phyloP scores from a whole-genome alignment of 1,140 invertebrate genomes.

The Zaprionus camerounensis region DNA sequence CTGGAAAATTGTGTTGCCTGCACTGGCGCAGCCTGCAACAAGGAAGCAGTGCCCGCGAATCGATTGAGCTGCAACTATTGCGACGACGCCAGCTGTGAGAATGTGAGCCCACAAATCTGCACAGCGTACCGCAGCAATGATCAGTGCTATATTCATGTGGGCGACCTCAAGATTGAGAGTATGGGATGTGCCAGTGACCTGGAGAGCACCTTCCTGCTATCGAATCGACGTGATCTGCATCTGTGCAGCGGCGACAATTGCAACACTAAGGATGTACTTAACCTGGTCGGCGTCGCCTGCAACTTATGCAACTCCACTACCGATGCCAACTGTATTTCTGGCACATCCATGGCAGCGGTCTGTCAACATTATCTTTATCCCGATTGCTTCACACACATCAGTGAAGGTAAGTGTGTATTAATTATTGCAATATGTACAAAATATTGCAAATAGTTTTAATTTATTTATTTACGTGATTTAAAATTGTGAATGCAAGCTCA shows the following conservation, averaged over 20 bases:
- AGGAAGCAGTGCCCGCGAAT: slow-evolving; percentile 50
- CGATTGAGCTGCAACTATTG: slow-evolving; percentile 68
- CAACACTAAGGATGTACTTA: slow-evolving; percentile 59
- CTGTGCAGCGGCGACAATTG: slow-evolving; percentile 67
- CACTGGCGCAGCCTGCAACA: slow-evolving; percentile 52
- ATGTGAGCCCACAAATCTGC: slow-evolving; percentile 29
- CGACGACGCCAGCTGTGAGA: slow-evolving; percentile 37
- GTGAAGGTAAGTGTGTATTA: slow-evolving; percentile 41
- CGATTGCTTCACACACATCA: slow-evolving; percentile 49
- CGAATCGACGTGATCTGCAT: slow-evolving; percentile 51
- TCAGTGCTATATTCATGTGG: slow-evolving; percentile 75
- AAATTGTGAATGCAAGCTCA: background rate
- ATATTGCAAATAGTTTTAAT: no score
- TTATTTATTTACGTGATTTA: no score
- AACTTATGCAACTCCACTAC: slow-evolving; percentile 41
- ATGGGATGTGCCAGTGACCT: slow-evolving; percentile 73
- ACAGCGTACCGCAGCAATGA: slow-evolving; percentile 53
- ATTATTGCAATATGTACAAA: background rate
- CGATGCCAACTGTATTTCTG: slow-evolving; percentile 39
- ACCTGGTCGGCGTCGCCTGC: slow-evolving; percentile 23
- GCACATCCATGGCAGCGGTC: rapidly evolving
- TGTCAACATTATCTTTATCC: slow-evolving; percentile 63
- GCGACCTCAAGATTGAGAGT: slow-evolving; percentile 34
- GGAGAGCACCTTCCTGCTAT: slow-evolving; percentile 20
- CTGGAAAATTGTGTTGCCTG: slow-evolving; percentile 59